Base-by-base conservation (phyloP, 2,888 invertebrate species). In the Nephrotoma flavescens region DNA sequence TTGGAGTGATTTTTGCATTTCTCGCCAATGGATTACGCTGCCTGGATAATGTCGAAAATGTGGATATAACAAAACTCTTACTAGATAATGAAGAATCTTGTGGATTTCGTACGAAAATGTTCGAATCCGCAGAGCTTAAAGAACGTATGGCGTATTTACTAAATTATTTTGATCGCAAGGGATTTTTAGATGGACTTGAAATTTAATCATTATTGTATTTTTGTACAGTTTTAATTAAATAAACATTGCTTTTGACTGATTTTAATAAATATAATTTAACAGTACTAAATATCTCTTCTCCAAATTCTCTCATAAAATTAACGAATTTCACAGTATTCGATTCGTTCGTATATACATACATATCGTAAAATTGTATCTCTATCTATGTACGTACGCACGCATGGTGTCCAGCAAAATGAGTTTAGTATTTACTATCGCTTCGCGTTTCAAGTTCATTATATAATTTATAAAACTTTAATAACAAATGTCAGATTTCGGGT, bases 401-500 rank as follows among this genome's bases (percentile, higher is more conserved):
- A 31, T 31, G 31, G 44, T 31, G 9, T 31, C 31, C 19, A n/a
- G 2, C 2, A 52, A n/a, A 31, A 31, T 4, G 31, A 15, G 52
- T 52, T 71, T 71, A 71, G 71, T 71, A 19, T 9, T 71, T 9
- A 31, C 9, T 9, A 31, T 31, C 71, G 9, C 31, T 71, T 71
- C 9, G 6, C 31, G 31, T 71, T 71, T 71, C 31, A 31, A 71
- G 71, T 71, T 71, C 9, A 31, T 31, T 31, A 71, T 19, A 9
- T 19, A 19, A 57, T 6, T 52, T 52, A n/a, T 52, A 11, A 3
- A 3, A 31, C 31, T 3, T 31, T 31, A 31, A 11, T 31, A 31
- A 71, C 9, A 31, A 31, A 71, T 71, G 71, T 31, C 71, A 31
- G 71, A 71, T 31, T 86, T 42, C 42, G 12, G 57, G 4, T 91